A percentile compares a stretch with the other conserved stretches of the same genome.
Conservation (phyloP, 2,888 invertebrate species). For the Oscheius sp. region DNA sequence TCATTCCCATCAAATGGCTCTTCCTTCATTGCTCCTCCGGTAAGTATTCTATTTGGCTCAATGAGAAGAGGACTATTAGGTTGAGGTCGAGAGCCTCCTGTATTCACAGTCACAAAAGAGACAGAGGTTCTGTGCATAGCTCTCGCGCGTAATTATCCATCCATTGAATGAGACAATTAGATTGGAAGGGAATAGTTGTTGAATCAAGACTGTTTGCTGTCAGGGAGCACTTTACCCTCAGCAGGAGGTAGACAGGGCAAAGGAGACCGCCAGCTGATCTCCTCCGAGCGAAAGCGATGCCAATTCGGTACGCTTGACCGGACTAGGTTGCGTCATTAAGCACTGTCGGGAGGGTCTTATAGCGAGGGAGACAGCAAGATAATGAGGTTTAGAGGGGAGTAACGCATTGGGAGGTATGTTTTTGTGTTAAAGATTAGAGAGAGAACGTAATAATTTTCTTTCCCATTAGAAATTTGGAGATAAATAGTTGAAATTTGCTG, state of each 20-base stretch:
- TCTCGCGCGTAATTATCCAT: slow-evolving; percentile 9
- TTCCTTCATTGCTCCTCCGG: slow-evolving; percentile 12
- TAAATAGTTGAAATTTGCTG: too few relatives aligned
- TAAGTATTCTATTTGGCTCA: neutral
- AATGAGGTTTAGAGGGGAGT: neutral
- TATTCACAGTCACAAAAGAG: slow-evolving; percentile 11
- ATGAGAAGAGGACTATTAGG: slow-evolving; percentile 10
- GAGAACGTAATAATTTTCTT: neutral
- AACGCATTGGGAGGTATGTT: too few relatives aligned
- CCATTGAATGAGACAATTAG: slow-evolving; percentile 6
- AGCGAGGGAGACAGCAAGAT: neutral
- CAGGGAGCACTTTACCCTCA: neutral
- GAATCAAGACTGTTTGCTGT: slow-evolving; percentile 1
- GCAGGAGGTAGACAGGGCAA: neutral
- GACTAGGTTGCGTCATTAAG: neutral
- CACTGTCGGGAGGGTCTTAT: neutral
- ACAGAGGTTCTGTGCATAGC: slow-evolving; percentile 7
- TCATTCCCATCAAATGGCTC: neutral
- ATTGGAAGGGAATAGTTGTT: too few relatives aligned
- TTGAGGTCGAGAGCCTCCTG: slow-evolving; percentile 15
- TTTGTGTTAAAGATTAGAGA: neutral
- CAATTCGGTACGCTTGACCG: too few relatives aligned
- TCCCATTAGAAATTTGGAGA: neutral
- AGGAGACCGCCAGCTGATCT: neutral
- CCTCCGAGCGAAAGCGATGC: neutral